Conservation (phyloP, 2,797 vertebrate genomes). For the Anas bahamensis region DNA sequence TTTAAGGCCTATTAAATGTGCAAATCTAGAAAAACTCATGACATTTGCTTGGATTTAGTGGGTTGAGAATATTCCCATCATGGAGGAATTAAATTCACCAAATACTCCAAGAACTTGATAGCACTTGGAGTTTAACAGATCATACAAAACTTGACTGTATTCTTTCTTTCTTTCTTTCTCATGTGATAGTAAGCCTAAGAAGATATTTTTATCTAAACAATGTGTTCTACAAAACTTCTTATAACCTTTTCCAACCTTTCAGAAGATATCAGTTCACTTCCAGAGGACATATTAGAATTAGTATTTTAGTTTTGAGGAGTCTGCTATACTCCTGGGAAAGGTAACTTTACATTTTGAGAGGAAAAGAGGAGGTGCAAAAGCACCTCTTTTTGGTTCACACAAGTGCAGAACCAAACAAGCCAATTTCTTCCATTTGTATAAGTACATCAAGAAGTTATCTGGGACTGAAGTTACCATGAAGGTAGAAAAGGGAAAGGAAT, state of each 20-base stretch:
- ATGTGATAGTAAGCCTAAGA: not conserved
- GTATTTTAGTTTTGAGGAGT: not conserved
- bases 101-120: not conserved
- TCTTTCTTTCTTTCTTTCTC: not conserved
- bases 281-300: not conserved
- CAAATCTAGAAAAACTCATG: not conserved
- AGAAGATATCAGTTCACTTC: not conserved
- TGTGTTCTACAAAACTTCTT: not conserved
- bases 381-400: not conserved
- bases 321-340: not conserved
- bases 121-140: not conserved
- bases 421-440: not conserved
- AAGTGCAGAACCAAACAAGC: not conserved
- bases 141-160: not conserved
- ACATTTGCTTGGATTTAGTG: not conserved
- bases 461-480: not conserved
- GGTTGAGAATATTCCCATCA: not conserved
- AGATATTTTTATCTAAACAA: not conserved
- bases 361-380: not conserved
- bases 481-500: not conserved
- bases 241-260: not conserved
- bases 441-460: not conserved
- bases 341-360: not conserved
- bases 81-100: not conserved
- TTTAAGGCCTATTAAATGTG: not conserved